A percentile compares a stretch with the other conserved stretches of the same genome.
Evolutionary conservation across 1,140 invertebrate genomes (phyloP).

Genomic region (Musca vetustissima): DNA sequence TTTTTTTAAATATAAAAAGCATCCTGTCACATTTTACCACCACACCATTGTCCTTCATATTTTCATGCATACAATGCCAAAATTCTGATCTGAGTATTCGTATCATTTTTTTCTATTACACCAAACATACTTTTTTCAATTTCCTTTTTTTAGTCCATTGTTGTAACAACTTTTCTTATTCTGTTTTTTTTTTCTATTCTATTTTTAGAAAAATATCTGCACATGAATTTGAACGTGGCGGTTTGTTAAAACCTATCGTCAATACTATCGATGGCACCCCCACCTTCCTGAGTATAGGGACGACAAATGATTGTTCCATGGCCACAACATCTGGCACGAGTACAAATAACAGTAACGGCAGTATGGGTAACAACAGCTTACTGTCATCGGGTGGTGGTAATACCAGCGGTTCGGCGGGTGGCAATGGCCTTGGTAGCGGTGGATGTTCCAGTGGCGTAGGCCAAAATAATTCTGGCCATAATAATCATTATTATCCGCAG

Average conservation of each 20-base stretch:
- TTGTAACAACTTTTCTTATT: neutral
- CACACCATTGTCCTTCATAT: too few species aligned
- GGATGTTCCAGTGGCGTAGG: neutral
- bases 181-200: neutral
- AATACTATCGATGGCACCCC: constrained; percentile 88
- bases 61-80: too few species aligned
- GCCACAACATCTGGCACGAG: neutral
- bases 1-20: too few species aligned
- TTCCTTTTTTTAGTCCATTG: too few species aligned
- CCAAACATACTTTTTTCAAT: too few species aligned
- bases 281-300: constrained; percentile 74
- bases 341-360: constrained; percentile 27
- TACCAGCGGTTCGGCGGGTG: constrained; percentile 15
- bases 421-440: constrained; percentile 26
- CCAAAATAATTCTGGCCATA: neutral
- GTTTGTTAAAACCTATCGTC: constrained; percentile 86
- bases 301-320: constrained; percentile 50
- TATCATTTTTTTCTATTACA: too few species aligned
- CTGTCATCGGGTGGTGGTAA: constrained; percentile 14
- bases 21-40: too few species aligned
- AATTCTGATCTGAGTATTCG: too few species aligned
- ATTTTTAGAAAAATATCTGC: constrained; percentile 87
- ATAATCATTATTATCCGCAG: constrained; percentile 18
- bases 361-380: constrained; percentile 16
- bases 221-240: constrained; percentile 91